Evolutionary conservation across 2,888 invertebrate species (phyloP).

Genomic region (Cremastobaeus sp.): DNA sequence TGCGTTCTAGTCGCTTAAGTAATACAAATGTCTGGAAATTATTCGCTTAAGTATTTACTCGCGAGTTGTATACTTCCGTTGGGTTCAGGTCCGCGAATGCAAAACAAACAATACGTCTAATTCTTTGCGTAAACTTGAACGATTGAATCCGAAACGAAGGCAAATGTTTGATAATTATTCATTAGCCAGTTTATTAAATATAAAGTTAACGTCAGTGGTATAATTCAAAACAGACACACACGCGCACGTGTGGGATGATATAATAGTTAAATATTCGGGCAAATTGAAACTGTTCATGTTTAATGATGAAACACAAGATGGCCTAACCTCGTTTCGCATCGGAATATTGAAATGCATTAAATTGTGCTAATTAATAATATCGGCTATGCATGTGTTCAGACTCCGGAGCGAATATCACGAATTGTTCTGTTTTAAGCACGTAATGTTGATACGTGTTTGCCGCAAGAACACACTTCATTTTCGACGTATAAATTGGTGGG

Average conservation of each 20-base stretch:
- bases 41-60: too few species aligned
- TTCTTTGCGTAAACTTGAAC: too few species aligned
- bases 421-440: slow-evolving; percentile 32
- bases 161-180: too few species aligned
- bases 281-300: slow-evolving; percentile 29
- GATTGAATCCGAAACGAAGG: background rate
- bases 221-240: slow-evolving; percentile 10
- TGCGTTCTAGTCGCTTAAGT: background rate
- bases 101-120: too few species aligned
- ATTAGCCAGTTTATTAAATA: background rate
- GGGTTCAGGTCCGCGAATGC: too few species aligned
- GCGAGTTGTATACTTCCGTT: too few species aligned
- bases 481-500: slow-evolving; percentile 47
- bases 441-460: slow-evolving; percentile 38
- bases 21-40: too few species aligned
- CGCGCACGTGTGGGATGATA: background rate
- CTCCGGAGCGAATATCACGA: slow-evolving; percentile 29
- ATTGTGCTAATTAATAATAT: slow-evolving; percentile 45
- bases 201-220: background rate
- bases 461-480: slow-evolving; percentile 48
- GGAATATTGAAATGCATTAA: slow-evolving; percentile 33
- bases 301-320: slow-evolving; percentile 43
- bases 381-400: slow-evolving; percentile 20
- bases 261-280: slow-evolving; percentile 15
- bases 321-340: slow-evolving; percentile 16